These are phyloP conservation scores for Pelosia muscerda DNA, from an alignment of 2,888 invertebrate species.

Conservation along the genomic window DNA sequence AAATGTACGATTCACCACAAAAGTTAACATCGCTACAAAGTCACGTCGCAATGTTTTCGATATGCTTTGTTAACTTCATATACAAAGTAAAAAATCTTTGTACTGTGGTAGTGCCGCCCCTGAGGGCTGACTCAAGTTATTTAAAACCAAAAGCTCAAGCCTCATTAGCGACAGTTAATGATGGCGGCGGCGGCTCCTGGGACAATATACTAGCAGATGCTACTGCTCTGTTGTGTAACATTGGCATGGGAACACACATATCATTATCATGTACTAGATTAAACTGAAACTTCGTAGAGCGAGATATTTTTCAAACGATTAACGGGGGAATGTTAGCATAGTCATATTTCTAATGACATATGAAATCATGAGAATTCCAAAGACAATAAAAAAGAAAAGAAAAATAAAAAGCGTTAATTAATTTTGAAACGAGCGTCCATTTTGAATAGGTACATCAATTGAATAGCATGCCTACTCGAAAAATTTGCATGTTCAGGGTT, in stretches of 20 bases:
- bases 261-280: constrained; percentile 36
- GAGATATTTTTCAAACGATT: constrained; percentile 34
- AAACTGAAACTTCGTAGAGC: constrained; percentile 24
- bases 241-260: constrained; percentile 53
- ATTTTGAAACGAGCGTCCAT: constrained; percentile 48
- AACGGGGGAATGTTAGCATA: constrained; percentile 34
- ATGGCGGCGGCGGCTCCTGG: constrained; percentile 78
- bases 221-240: constrained; percentile 61
- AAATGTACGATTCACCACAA: constrained; percentile 36
- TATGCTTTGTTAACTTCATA: constrained; percentile 77
- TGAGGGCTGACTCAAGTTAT: constrained; percentile 75
- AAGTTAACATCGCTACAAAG: constrained; percentile 68
- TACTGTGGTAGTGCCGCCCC: constrained; percentile 73
- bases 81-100: constrained; percentile 78
- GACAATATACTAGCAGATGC: constrained; percentile 72
- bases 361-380: constrained; percentile 43
- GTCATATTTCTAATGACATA: constrained; percentile 25
- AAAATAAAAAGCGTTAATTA: constrained; percentile 39
- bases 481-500: constrained; percentile 84
- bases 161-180: constrained; percentile 86
- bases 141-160: constrained; percentile 84
- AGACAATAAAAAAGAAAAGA: constrained; percentile 20
- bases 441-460: constrained; percentile 63
- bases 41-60: constrained; percentile 70
- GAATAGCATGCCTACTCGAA: constrained; percentile 73